Evolutionary conservation across 2,113 vertebrate species (phyloP), one percentile per base, ranked within the genome.

Genomic region (Seriola dumerili): DNA sequence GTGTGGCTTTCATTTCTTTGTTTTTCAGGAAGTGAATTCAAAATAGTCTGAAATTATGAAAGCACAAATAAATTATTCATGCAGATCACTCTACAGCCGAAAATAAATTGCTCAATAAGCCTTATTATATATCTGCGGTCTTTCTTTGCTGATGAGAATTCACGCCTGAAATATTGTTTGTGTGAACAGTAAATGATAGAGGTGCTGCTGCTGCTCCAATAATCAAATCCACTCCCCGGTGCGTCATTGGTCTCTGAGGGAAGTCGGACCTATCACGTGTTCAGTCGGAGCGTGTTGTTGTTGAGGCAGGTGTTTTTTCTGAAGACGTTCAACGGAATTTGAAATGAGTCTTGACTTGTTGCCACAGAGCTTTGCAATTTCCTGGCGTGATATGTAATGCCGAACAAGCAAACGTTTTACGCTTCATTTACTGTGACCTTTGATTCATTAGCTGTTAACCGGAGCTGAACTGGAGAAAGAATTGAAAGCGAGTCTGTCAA

Each of bases 171-270:
- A 58, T 55, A 6, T 6, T 34, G 21, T 68, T 25, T 9, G 6
- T 52, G 42, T 36, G 25, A 38, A 2, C 1, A 5, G 40, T 19
- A 38, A 32, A 64, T 9, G 0, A 25, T 48, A 11, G 38, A 40
- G 48, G 23, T 19, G 16, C 16, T 8, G 19, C 16, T 10, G 72
- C 44, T 19, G 44, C 55, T 46, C 69, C 63, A 70, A 81, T 80
- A 5, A 81, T 61, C 5, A 54, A 38, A 66, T 62, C 1, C 7
- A 7, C 7, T 34, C 3, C 29, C 3, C 9, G 0, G 29, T 10
- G 76, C 84, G 87, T 93, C 91, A 93, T 42, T 12, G 62, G 85
- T 88, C 55, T 75, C 87, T 17, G 23, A 0, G 73, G 23, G 10
- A 1, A 25, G 0, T 14, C 6, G 13, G 16, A 3, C 8, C 16